Base-by-base conservation (phyloP, 23 tunicate species). In the Corella eumyota region DNA sequence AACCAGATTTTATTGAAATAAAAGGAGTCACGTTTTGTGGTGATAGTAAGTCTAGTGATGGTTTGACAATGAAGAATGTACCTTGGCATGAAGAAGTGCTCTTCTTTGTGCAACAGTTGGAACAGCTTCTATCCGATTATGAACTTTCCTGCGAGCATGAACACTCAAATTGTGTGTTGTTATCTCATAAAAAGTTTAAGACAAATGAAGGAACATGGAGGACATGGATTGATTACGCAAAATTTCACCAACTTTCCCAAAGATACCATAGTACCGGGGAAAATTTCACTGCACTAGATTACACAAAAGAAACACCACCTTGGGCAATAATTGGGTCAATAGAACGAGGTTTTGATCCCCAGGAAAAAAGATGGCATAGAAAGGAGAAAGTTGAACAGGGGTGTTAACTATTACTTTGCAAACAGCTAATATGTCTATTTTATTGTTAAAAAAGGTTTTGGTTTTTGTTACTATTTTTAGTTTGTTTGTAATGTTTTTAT, bases 61-160 rank as follows among this genome's bases (percentile, higher is more conserved):
- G 96, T 1, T 61, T 88, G 34, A 92, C 92, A 21, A 60, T 92
- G 66, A 72, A 83, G 56, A 92, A 92, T 62, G 98, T 92, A 2
- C 98, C 98, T 22, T 92, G 98, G 98, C 98, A 92, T 56, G 98
- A 92, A 34, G 92, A 92, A 60, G 93, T 92, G 19, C 38, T 92
- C 44, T 46, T 73, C 34, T 92, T 92, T 70, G 91, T 83, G 9
- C 51, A 25, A 6, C 59, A 58, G 66, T 54, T 92, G 30, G 80
- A 76, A 0, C 56, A 56, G 4, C 3, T 65, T 13, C 45, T 92
- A 30, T 76, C 79, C 6, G 76, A 65, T 25, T 92, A 92, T 55
- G 92, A 76, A 30, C 65, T 92, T 46, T 80, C 98, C 7, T 70
- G 87, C 56, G 98, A 92, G 56, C 98, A 92, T 66, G 98, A 92